Conservation (phyloP, 2,797 vertebrate species). For the Arnoldichthys spilopterus region DNA sequence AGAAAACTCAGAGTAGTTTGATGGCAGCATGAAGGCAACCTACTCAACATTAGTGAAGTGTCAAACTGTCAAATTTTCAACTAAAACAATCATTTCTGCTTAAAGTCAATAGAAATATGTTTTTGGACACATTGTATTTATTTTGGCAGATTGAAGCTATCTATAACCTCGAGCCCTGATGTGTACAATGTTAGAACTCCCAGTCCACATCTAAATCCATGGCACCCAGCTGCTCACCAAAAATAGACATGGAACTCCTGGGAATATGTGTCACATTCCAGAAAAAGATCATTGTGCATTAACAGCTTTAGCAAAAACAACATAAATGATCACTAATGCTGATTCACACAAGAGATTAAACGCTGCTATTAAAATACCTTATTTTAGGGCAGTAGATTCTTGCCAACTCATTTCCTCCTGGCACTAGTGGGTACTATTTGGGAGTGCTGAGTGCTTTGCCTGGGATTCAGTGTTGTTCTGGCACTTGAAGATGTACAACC, state of each 20-base stretch:
- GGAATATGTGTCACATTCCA: conserved; percentile 34
- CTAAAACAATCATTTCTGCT: too few species aligned
- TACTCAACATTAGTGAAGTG: too few species aligned
- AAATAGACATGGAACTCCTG: conserved; percentile 31
- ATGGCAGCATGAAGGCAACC: too few species aligned
- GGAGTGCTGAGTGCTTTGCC: neutral
- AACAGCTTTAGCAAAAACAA: neutral
- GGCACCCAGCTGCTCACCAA: conserved; percentile 43
- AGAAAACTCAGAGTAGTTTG: too few species aligned
- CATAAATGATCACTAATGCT: conserved; percentile 18
- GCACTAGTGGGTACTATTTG: conserved; percentile 6
- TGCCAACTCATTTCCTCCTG: conserved; percentile 6
- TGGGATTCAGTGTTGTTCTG: conserved; percentile 11
- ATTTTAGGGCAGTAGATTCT: neutral
- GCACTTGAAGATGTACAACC: neutral
- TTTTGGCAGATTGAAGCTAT: conserved; percentile 10
- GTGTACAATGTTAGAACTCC: conserved; percentile 26
- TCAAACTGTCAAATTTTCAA: too few species aligned
- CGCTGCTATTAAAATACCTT: neutral
- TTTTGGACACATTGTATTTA: neutral
- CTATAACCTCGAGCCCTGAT: conserved; percentile 22
- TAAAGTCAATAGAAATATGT: conserved; percentile 14
- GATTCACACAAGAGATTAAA: conserved; percentile 22
- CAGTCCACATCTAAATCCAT: conserved; percentile 24
- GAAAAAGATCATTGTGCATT: conserved; percentile 28